Evolutionary conservation across 2,888 invertebrate species (phyloP), one percentile per base, ranked within the genome.

Genomic region (Nysson spinosus): DNA sequence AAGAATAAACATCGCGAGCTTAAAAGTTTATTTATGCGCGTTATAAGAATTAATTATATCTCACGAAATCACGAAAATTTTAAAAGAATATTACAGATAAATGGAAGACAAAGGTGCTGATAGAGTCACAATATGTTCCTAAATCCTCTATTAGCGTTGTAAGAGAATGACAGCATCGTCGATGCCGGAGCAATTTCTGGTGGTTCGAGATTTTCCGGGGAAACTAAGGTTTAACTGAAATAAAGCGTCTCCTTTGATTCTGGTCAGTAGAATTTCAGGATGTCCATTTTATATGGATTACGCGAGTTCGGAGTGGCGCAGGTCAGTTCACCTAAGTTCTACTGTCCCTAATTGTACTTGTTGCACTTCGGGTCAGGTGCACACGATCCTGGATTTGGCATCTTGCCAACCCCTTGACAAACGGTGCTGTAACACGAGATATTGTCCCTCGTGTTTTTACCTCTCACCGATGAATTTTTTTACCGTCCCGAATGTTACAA

Each of bases 331-430:
- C 56, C 46, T 69, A 69, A 75, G 72, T 76, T 72, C 71, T 57
- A 64, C 72, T 76, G 70, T 73, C 69, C 79, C 78, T 80, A 77
- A 79, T 82, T 80, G 75, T 77, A 82, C 81, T 82, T 82, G 81
- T 82, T 82, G 81, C 81, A 70, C 74, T 74, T 56, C 47, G 66
- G 69, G 67, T 69, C 76, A 67, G 68, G 60, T 66, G 70, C 72
- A 72, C 58, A 54, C 58, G 55, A 37, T 28, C 47, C 60, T 60
- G 68, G 56, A 51, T 72, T 61, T 74, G 78, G 78, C 74, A 51
- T 55, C 30, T 49, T 50, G 79, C 78, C 79, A 66, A 58, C 50
- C 39, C 71, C 58, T 79, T 77, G 78, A 79, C 66, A 75, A 78
- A 79, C 68, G 68, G 55, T 56, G 19, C 20, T 24, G 44, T 43